These are phyloP conservation scores for Ypsolopha scabrella DNA, from an alignment of 2,888 invertebrate genomes.

Conservation along the genomic window DNA sequence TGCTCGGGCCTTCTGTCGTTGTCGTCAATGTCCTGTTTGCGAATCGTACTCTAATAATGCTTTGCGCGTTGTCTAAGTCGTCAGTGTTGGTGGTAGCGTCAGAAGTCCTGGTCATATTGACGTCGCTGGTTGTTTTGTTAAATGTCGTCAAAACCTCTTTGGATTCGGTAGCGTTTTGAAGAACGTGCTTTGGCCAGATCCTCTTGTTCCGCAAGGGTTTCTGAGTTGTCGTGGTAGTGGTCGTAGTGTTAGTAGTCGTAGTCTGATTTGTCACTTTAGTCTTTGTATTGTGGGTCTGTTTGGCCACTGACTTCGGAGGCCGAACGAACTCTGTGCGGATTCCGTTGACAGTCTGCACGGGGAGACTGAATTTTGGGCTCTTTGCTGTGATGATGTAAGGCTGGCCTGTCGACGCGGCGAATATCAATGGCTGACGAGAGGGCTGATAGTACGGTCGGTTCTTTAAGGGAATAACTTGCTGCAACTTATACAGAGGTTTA, in stretches of 20 bases:
- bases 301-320: slow-evolving; percentile 28
- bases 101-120: slow-evolving; percentile 10
- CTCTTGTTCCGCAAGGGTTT: slow-evolving; percentile 50
- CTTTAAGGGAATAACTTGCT: slow-evolving; percentile 37
- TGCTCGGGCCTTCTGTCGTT: slow-evolving; percentile 23
- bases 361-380: slow-evolving; percentile 43
- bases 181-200: slow-evolving; percentile 55
- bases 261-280: too few species aligned
- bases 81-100: slow-evolving; percentile 29
- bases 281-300: slow-evolving; percentile 17
- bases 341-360: slow-evolving; percentile 53
- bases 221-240: slow-evolving; percentile 41
- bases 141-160: slow-evolving; percentile 12
- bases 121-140: slow-evolving; percentile 17
- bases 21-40: slow-evolving; percentile 11
- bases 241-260: slow-evolving; percentile 19
- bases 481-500: slow-evolving; percentile 47
- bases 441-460: slow-evolving; percentile 8
- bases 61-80: slow-evolving; percentile 27
- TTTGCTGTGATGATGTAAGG: slow-evolving; percentile 25
- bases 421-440: slow-evolving; percentile 25
- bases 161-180: slow-evolving; percentile 16
- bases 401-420: slow-evolving; percentile 34
- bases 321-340: slow-evolving; percentile 42
- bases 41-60: slow-evolving; percentile 10